Evolutionary conservation across 1,140 invertebrate species (phyloP).

Genomic region (Hormaphis cornu): DNA sequence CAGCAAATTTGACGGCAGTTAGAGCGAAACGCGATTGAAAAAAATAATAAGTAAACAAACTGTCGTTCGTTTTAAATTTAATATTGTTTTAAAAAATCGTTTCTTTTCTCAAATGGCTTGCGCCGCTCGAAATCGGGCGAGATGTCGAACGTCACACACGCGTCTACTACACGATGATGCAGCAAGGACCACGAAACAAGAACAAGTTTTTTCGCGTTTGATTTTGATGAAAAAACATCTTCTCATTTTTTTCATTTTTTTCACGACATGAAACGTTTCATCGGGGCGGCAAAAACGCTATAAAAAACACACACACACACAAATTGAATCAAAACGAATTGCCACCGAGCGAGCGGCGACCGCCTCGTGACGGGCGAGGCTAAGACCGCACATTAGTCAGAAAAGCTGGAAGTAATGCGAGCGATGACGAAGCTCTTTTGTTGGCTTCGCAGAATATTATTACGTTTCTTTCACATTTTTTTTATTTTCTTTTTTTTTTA

Average conservation of each 20-base stretch:
- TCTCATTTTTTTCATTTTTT: not conserved
- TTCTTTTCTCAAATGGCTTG: too few relatives aligned
- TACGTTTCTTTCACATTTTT: conserved; percentile 12
- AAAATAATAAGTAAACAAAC: too few relatives aligned
- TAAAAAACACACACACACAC: too few relatives aligned
- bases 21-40: too few relatives aligned
- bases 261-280: not conserved
- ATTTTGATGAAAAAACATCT: not conserved
- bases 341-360: not conserved
- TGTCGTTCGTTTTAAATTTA: too few relatives aligned
- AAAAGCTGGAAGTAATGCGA: conserved; percentile 20
- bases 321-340: conserved; percentile 25
- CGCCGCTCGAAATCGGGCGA: too few relatives aligned
- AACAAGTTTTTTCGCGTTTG: not conserved
- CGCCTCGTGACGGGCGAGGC: not conserved
- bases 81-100: too few relatives aligned
- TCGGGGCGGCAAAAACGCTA: not conserved
- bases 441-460: conserved; percentile 14
- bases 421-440: conserved; percentile 29
- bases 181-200: too few relatives aligned
- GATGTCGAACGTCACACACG: too few relatives aligned
- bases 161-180: too few relatives aligned
- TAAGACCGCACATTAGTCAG: conserved; percentile 19
- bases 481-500: too few relatives aligned
- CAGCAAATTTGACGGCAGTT: too few relatives aligned